Conservation (phyloP, 2,888 invertebrate genomes). For the Lacanobia oleracea region DNA sequence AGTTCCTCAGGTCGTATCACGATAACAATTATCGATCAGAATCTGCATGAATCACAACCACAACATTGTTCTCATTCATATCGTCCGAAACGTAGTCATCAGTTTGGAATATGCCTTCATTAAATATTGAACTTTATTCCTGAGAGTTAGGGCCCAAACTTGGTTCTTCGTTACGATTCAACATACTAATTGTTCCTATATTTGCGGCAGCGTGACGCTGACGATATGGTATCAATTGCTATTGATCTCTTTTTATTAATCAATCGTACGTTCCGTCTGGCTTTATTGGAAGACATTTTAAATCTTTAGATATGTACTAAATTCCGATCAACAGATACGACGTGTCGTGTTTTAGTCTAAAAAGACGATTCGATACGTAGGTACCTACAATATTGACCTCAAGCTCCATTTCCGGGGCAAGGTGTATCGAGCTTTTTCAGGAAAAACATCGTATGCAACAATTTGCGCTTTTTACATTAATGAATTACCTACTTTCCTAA, state of each 20-base stretch:
- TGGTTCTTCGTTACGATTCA: conserved; percentile 17
- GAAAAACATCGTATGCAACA: too few relatives aligned
- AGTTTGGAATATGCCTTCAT: conserved; percentile 1
- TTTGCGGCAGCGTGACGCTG: conserved; percentile 51
- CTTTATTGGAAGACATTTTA: conserved; percentile 55
- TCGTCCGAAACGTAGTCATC: conserved; percentile 32
- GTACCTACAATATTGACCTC: too few relatives aligned
- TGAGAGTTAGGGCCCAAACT: conserved; percentile 37
- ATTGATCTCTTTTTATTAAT: conserved; percentile 71
- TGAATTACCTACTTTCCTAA: too few relatives aligned
- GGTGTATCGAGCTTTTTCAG: too few relatives aligned
- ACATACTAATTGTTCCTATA: conserved; percentile 54
- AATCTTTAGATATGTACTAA: conserved; percentile 10
- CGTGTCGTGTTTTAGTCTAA: too few relatives aligned
- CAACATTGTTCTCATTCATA: conserved; percentile 31
- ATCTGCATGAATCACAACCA: conserved; percentile 53
- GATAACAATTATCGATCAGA: neutral
- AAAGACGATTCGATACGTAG: too few relatives aligned
- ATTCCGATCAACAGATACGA: neutral
- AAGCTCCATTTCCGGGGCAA: too few relatives aligned
- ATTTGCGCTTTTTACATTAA: too few relatives aligned
- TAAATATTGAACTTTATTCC: conserved; percentile 55
- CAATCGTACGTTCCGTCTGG: conserved; percentile 63
- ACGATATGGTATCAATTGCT: conserved; percentile 67
- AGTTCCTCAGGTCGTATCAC: neutral